Conservation (phyloP, 2,113 vertebrate species). For the Vidua macroura region DNA sequence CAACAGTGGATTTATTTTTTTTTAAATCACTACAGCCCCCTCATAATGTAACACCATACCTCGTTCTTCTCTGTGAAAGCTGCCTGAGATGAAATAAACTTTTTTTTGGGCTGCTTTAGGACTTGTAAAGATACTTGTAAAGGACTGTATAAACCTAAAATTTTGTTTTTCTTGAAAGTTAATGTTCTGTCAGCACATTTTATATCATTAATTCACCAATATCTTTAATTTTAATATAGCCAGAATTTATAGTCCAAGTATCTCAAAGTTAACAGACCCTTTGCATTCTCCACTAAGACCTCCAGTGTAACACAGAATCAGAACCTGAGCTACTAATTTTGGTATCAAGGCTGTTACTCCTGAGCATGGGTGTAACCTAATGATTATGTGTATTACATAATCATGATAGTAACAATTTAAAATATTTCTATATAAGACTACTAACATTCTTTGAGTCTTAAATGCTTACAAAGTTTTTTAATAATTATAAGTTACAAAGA, state of each 20-base stretch:
- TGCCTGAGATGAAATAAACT: not conserved
- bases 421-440: not conserved
- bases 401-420: not conserved
- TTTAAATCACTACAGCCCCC: not conserved
- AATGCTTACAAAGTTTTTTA: not conserved
- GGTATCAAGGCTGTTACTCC: not conserved
- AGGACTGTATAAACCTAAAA: not conserved
- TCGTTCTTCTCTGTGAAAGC: not conserved
- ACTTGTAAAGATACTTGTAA: not conserved
- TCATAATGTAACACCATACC: not conserved
- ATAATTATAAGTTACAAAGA: not conserved
- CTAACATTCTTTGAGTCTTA: not conserved
- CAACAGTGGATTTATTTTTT: not conserved
- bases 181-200: not conserved
- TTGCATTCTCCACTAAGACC: not conserved
- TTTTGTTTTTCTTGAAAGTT: not conserved
- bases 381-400: not conserved
- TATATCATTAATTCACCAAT: not conserved
- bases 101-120: not conserved
- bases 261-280: not conserved
- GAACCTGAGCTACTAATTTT: not conserved
- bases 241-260: not conserved
- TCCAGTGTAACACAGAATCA: not conserved
- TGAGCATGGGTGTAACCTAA: not conserved
- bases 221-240: not conserved